A percentile compares a stretch with the other conserved stretches of the same genome.
These are phyloP conservation scores for Malaclemys terrapin DNA, from an alignment of 2,113 vertebrate species.

Conservation along the genomic window DNA sequence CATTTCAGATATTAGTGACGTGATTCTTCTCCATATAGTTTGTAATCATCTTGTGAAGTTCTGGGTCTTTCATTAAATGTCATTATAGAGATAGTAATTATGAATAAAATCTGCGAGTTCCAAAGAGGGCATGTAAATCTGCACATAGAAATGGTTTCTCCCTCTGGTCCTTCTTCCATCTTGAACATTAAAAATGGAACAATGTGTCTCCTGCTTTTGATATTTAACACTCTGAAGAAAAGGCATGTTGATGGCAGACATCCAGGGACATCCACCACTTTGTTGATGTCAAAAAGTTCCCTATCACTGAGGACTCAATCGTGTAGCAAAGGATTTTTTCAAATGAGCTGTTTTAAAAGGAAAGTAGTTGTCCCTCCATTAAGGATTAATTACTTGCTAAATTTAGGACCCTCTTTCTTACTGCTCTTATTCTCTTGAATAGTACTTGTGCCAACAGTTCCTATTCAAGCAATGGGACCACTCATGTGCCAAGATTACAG, in stretches of 20 bases:
- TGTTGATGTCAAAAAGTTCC: background rate
- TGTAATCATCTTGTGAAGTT: background rate
- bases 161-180: background rate
- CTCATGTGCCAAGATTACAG: background rate
- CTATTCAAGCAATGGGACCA: background rate
- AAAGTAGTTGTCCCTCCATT: background rate
- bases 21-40: background rate
- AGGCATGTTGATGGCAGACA: background rate
- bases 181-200: background rate
- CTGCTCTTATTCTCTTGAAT: background rate
- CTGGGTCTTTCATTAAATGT: background rate
- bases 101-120: background rate
- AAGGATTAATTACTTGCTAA: background rate
- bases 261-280: background rate
- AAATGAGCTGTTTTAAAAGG: background rate
- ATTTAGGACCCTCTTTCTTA: background rate
- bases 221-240: background rate
- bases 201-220: background rate
- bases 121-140: background rate
- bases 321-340: background rate
- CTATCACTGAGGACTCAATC: background rate
- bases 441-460: background rate
- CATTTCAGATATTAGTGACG: background rate
- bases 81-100: background rate
- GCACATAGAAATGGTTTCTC: background rate